These are phyloP conservation scores for Drosophila koepferae DNA, from an alignment of 2,888 invertebrate genomes.

Conservation along the genomic window DNA sequence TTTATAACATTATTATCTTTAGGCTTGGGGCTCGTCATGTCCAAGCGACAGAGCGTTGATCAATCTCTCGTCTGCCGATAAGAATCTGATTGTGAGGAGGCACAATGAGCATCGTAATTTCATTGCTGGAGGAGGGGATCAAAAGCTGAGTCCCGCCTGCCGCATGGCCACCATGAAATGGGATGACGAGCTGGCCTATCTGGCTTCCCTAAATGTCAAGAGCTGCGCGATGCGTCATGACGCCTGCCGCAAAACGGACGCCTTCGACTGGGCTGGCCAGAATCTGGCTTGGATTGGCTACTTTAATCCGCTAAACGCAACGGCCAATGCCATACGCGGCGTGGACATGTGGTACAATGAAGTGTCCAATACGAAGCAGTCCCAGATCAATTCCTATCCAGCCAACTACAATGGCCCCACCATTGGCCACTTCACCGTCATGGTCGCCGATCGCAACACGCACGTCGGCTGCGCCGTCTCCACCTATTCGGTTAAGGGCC, in stretches of 20 bases:
- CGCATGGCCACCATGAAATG: constrained; percentile 78
- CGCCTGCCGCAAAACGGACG: constrained; percentile 70
- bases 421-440: constrained; percentile 78
- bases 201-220: constrained; percentile 71
- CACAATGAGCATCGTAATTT: constrained; percentile 63
- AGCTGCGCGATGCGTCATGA: constrained; percentile 73
- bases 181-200: constrained; percentile 68
- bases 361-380: constrained; percentile 38
- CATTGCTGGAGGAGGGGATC: constrained; percentile 59
- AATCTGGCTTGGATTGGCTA: constrained; percentile 70
- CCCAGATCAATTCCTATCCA: constrained; percentile 60
- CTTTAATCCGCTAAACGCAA: constrained; percentile 24
- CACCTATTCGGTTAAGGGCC: constrained; percentile 33
- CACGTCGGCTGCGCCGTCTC: constrained; percentile 74
- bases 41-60: constrained; percentile 46
- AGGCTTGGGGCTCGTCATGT: constrained; percentile 57
- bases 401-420: constrained; percentile 52
- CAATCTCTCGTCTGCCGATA: constrained; percentile 24
- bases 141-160: constrained; percentile 56
- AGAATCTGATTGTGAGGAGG: constrained; percentile 40
- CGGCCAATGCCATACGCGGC: neutral
- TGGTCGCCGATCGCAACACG: constrained; percentile 73
- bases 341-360: constrained; percentile 77
- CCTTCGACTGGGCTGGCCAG: constrained; percentile 72
- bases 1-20: no score